Conservation (phyloP, 37 sponge, comb jelly and placozoan species). For the Crambe crambe region DNA sequence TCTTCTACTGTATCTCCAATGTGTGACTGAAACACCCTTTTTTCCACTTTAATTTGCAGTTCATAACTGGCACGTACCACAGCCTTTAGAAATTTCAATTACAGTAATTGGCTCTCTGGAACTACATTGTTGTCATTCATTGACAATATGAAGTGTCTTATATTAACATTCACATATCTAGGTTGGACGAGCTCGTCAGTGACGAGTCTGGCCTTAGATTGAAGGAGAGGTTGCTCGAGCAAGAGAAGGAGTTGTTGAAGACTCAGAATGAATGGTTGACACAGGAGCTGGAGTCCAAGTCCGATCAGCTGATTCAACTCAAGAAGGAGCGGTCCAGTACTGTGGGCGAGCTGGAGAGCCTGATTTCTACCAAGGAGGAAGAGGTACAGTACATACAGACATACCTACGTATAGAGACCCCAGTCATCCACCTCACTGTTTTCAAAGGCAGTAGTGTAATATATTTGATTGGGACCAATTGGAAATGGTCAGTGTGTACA, state of each 20-base stretch:
- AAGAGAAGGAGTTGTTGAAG: constrained; percentile 60
- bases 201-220: constrained; percentile 49
- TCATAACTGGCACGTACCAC: too few species aligned
- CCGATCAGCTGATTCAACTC: constrained; percentile 41
- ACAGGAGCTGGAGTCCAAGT: constrained; percentile 44
- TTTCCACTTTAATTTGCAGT: too few species aligned
- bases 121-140: too few species aligned
- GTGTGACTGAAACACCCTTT: background rate
- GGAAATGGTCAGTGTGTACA: background rate
- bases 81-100: too few species aligned
- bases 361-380: constrained; percentile 24
- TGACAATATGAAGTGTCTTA: too few species aligned
- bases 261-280: constrained; percentile 66
- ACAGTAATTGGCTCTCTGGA: too few species aligned
- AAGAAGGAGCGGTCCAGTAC: constrained; percentile 37
- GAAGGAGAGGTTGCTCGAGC: constrained; percentile 63
- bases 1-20: background rate
- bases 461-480: too few species aligned
- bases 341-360: constrained; percentile 24
- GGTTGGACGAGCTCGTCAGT: constrained; percentile 33
- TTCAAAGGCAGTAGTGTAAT: background rate
- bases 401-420: too few species aligned
- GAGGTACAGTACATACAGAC: too few species aligned
- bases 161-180: background rate
- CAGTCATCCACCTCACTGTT: too few species aligned